Conservation (phyloP, 2,888 invertebrate genomes). For the Aporophyla lueneburgensis region DNA sequence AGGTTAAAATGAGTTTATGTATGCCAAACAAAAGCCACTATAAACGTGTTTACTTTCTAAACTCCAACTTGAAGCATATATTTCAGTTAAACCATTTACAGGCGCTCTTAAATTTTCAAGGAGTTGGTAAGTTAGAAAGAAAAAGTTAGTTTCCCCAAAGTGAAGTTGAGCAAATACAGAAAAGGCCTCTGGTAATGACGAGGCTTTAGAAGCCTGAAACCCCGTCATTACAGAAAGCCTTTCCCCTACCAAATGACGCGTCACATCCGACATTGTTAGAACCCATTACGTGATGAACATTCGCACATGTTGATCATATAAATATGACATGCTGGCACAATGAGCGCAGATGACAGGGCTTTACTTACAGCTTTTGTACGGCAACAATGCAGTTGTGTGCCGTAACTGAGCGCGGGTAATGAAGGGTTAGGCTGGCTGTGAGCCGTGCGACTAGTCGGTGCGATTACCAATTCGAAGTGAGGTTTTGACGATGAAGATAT, state of each 20-base stretch:
- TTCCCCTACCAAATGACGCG: constrained; percentile 9
- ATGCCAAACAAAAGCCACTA: too few species aligned
- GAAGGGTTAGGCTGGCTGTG: constrained; percentile 57
- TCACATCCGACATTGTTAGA: background rate
- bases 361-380: constrained; percentile 70
- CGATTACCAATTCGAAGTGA: background rate
- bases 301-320: constrained; percentile 39
- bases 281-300: constrained; percentile 40
- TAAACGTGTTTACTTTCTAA: too few species aligned
- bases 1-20: too few species aligned
- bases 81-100: too few species aligned
- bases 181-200: too few species aligned
- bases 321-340: constrained; percentile 52
- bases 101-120: too few species aligned
- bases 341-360: constrained; percentile 45
- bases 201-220: too few species aligned
- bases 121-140: too few species aligned
- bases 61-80: too few species aligned
- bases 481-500: too few species aligned
- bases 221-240: background rate
- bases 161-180: too few species aligned
- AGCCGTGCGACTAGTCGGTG: constrained; percentile 14
- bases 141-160: too few species aligned
- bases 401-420: constrained; percentile 71
- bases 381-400: constrained; percentile 75